Percentiles rank a stretch among this genome's conserved stretches.
phyloP scores from a whole-genome alignment of 1,140 invertebrate genomes.

The Kradibia gibbosae region DNA sequence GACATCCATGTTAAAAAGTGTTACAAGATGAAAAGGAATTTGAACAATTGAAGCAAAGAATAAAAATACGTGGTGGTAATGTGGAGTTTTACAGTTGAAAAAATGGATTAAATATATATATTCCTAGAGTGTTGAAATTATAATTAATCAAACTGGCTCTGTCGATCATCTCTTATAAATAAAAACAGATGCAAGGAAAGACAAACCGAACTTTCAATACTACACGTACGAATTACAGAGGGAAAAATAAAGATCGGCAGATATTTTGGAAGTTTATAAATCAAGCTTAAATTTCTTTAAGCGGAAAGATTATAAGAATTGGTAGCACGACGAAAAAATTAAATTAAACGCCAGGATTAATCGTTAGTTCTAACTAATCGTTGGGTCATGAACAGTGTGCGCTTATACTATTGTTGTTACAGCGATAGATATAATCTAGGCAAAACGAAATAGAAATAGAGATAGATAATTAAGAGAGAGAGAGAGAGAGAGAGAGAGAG shows the following conservation, averaged over 20 bases:
- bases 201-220: conserved; percentile 9
- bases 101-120: too few species aligned
- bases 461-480: background rate
- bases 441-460: background rate
- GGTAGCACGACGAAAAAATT: background rate
- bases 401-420: background rate
- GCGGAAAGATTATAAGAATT: background rate
- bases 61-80: too few species aligned
- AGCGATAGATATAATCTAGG: background rate
- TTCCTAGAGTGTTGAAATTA: too few species aligned
- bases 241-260: conserved; percentile 11
- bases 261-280: background rate
- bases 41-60: too few species aligned
- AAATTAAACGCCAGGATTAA: background rate
- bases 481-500: background rate
- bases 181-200: background rate
- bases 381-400: background rate
- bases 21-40: too few species aligned
- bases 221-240: background rate
- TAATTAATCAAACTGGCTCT: background rate
- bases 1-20: too few species aligned
- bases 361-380: background rate
- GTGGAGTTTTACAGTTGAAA: too few species aligned
- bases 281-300: background rate
- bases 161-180: background rate